A percentile compares a stretch with the other conserved stretches of the same genome.
Evolutionary conservation across 2,888 invertebrate species (phyloP).

Genomic region (Stenurella melanura): DNA sequence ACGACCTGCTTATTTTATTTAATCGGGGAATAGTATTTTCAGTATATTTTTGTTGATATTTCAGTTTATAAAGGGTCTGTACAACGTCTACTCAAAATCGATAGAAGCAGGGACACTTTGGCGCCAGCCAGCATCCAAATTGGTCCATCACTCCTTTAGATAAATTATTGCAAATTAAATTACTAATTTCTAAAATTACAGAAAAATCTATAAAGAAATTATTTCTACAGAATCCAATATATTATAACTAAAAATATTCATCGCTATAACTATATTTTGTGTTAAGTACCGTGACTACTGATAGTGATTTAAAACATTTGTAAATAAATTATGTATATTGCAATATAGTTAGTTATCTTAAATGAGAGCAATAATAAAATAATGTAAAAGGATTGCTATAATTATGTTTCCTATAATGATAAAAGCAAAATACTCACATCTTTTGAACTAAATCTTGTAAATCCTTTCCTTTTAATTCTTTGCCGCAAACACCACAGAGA

Average conservation of each 20-base stretch:
- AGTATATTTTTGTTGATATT: no score
- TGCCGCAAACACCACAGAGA: neutral
- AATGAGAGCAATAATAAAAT: no score
- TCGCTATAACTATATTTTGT: no score
- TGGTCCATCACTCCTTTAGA: neutral
- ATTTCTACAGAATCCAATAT: neutral
- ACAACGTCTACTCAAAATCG: slow-evolving; percentile 43
- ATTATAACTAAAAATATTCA: neutral
- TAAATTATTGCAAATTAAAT: neutral
- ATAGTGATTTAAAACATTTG: neutral
- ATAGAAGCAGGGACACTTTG: slow-evolving; percentile 49
- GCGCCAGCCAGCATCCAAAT: slow-evolving; percentile 43
- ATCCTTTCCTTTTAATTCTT: neutral
- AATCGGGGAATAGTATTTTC: no score
- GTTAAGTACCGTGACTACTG: neutral
- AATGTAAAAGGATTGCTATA: neutral
- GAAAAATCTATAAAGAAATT: neutral
- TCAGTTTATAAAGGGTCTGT: slow-evolving; percentile 10
- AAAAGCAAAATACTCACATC: slow-evolving; percentile 14
- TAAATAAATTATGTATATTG: neutral
- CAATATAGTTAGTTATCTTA: neutral
- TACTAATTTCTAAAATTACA: neutral
- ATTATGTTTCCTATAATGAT: neutral
- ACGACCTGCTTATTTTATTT: no score
- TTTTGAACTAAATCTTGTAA: slow-evolving; percentile 4